phyloP scores from a whole-genome alignment of 1,140 invertebrate genomes.

The Teleogryllus occipitalis region DNA sequence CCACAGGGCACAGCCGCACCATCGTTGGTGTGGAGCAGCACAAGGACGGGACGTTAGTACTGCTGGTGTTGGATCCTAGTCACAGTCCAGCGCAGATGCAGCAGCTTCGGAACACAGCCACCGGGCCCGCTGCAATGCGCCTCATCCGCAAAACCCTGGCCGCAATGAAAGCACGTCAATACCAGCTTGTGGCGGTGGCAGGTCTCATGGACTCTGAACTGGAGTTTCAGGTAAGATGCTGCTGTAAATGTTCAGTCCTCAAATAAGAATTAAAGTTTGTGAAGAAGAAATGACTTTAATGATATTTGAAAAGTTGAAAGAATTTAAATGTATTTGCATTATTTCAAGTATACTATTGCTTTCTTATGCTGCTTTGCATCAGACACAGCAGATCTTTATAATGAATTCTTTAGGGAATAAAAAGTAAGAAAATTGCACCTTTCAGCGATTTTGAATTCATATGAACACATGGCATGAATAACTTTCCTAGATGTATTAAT shows the following conservation, averaged over 20 bases:
- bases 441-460: too few relatives aligned
- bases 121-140: slow-evolving; percentile 52
- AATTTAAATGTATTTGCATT: neutral
- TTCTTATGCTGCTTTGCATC: too few relatives aligned
- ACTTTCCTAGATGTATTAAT: too few relatives aligned
- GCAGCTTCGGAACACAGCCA: slow-evolving; percentile 48
- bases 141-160: slow-evolving; percentile 62
- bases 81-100: slow-evolving; percentile 70
- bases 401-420: too few relatives aligned
- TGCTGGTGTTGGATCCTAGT: slow-evolving; percentile 81
- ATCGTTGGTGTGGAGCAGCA: slow-evolving; percentile 76
- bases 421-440: too few relatives aligned
- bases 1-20: slow-evolving; percentile 75
- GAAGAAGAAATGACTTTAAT: neutral
- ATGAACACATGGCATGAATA: too few relatives aligned
- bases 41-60: slow-evolving; percentile 55
- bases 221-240: slow-evolving; percentile 57
- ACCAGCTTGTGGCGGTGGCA: slow-evolving; percentile 72
- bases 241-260: neutral
- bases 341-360: too few relatives aligned
- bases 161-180: slow-evolving; percentile 73
- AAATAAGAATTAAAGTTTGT: neutral
- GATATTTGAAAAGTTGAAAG: neutral
- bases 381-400: too few relatives aligned
- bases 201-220: slow-evolving; percentile 64